Base-by-base conservation (phyloP, 2,797 vertebrate genomes). In the Melanotaenia trifasciata region DNA sequence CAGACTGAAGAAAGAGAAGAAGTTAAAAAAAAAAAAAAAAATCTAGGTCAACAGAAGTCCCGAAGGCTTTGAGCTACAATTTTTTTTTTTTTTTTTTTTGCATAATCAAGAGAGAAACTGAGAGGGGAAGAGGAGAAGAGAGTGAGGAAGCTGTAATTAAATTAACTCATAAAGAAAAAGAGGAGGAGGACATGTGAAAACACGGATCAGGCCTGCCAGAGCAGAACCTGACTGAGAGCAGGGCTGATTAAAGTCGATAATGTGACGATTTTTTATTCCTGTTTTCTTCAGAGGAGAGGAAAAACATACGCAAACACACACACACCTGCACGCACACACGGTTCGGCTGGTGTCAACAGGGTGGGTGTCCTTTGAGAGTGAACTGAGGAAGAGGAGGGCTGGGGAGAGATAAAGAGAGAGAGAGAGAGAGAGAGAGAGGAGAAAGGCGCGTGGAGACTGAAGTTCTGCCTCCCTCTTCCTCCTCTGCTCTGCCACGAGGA, bases 31-130 rank as follows among this genome's bases (percentile, higher is more conserved):
- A 45, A 61, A 59, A 61, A 50, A 79, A 64, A 82, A 90, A 90
- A 95, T 93, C 84, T 94, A 87, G 94, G 94, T 85, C 94, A 95
- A 92, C 87, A 87, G 84, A 87, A 92, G 90, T 94, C 94, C 94
- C 89, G 69, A 89, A 94, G 93, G 94, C 92, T 92, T 91, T 81
- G 72, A 92, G 91, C 84, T 88, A 90, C 83, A 88, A 45, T 85
- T 87, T n/a, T n/a, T n/a, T 51, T 53, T 65, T 65, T 35, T 35
- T 54, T 54, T 56, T 53, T 71, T 92, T 93, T 90, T 90, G 89
- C 92, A 94, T 94, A 95, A 94, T 94, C 91, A 92, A 76, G 56
- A 78, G 64, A 84, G 83, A 82, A 74, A 67, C 32, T 59, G 69
- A 43, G 60, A 26, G 50, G 56, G 18, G n/a, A 22, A 66, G 32